Evolutionary conservation across 1,140 invertebrate species (phyloP), one percentile per base, ranked within the genome.

Genomic region (Apis cerana): DNA sequence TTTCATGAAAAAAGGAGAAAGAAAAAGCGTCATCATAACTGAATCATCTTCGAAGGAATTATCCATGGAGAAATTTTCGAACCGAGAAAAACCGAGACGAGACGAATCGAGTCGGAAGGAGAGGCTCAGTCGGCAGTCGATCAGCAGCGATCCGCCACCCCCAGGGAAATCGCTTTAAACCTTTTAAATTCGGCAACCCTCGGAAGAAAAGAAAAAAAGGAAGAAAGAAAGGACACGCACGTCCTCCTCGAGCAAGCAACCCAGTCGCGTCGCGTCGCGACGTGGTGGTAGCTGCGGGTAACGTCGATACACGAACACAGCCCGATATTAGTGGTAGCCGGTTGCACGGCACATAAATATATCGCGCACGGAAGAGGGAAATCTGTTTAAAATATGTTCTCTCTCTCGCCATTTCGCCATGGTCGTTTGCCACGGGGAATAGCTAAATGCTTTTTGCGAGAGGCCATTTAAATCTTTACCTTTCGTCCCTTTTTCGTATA

Each of bases 391-490:
- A 94, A 94, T 94, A 93, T 93, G 91, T 93, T 92, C 91, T 85
- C 87, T 82, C 86, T 84, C 88, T 82, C 85, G 89, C 90, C 90
- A 90, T 94, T 93, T 91, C 91, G 93, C 90, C 85, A 94, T 93
- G 93, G 93, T 94, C 92, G 92, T 94, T 94, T 94, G 91, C 92
- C 90, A 93, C 92, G 91, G 91, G 91, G 92, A 94, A 94, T 94
- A 93, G 93, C 94, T 94, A 94, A 94, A 94, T 94, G 93, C 93
- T 94, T 94, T 94, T 94, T 94, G 93, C 93, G 91, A 91, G 88
- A 91, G 89, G 89, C 90, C 92, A 94, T 94, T 94, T 94, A 94
- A 94, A 94, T 94, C 93, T 94, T 93, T 93, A 92, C 93, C 90
- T 91, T 90, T 90, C 90, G 88, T 89, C 80, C 89, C 68, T 33